Evolutionary conservation across 2,888 invertebrate genomes (phyloP), one percentile per base, ranked within the genome.

Genomic region (Epinotia brunnichana): DNA sequence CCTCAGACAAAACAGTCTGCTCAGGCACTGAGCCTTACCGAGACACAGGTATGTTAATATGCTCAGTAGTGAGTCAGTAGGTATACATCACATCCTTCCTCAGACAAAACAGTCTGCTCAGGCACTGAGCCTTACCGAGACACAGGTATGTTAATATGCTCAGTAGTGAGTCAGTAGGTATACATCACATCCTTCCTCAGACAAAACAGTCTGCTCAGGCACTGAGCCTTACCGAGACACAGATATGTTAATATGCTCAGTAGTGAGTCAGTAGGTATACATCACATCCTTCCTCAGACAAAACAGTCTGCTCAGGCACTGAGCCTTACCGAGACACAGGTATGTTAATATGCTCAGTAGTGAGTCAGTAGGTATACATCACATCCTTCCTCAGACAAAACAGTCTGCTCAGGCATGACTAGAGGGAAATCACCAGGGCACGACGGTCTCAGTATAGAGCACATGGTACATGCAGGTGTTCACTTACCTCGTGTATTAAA

Each of bases 1-100:
- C n/a, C n/a, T n/a, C n/a, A n/a, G n/a, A n/a, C n/a, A n/a, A n/a
- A 99, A 90, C 98, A 99, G 88, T 94, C 99, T 81, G 99, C 99
- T 9, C 97, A 98, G 85, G 96, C 97, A 74, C 94, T 99, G 74
- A 98, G 97, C 86, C 95, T 99, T 80, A 98, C 99, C 74, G 99
- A 99, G 95, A 99, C 99, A 76, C 99, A 99, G 98, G 99, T 99
- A 92, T 94, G 93, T 83, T 56, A 13, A n/a, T n/a, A n/a, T 15
- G 21, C 64, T 56, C 69, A n/a, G n/a, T n/a, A n/a, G n/a, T n/a
- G n/a, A n/a, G n/a, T n/a, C n/a, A n/a, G n/a, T n/a, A n/a, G n/a
- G 24, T 3, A 7, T 10, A 15, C 29, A 15, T 2, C 35, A 5
- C 39, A 13, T 21, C 5, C 24, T 57, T 5, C n/a, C 21, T 11